phyloP scores from a whole-genome alignment of 2,113 vertebrate species.

The Dryoscopus gambensis region DNA sequence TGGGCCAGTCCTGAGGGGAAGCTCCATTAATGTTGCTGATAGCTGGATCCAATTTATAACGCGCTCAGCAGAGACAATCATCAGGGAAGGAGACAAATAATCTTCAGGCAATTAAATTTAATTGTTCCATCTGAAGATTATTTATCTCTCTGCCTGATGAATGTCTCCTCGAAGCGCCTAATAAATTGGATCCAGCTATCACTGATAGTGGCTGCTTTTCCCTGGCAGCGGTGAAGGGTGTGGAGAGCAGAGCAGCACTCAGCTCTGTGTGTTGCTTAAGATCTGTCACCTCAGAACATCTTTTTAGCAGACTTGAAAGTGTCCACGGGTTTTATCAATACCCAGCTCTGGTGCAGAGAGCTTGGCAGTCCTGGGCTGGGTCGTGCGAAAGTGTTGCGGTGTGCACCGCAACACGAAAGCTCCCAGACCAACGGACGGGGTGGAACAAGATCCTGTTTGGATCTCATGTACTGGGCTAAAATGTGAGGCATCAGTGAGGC shows the following conservation, averaged over 20 bases:
- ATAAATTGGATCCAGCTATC: slow-evolving; percentile 71
- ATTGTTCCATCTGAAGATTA: slow-evolving; percentile 72
- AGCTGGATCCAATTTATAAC: slow-evolving; percentile 72
- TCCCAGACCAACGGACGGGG: background rate
- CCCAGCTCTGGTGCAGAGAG: background rate
- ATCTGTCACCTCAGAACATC: slow-evolving; percentile 60
- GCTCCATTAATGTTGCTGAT: slow-evolving; percentile 25
- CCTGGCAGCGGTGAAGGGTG: background rate
- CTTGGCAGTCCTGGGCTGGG: background rate
- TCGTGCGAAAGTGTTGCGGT: too few species aligned
- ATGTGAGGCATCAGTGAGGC: background rate
- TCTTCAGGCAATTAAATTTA: slow-evolving; percentile 72
- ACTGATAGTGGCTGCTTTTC: slow-evolving; percentile 48
- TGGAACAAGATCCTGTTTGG: background rate
- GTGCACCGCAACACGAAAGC: too few species aligned
- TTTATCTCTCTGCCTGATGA: slow-evolving; percentile 70
- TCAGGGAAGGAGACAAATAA: slow-evolving; percentile 68
- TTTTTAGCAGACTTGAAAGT: slow-evolving; percentile 53
- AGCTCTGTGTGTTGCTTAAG: slow-evolving; percentile 33
- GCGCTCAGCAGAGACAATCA: slow-evolving; percentile 60
- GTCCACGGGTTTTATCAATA: background rate
- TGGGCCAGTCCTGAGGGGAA: slow-evolving; percentile 11
- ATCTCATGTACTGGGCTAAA: background rate
- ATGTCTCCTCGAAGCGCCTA: slow-evolving; percentile 50
- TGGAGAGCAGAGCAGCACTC: slow-evolving; percentile 28